phyloP scores from a whole-genome alignment of 2,113 vertebrate species.

The Electrona antarctica region DNA sequence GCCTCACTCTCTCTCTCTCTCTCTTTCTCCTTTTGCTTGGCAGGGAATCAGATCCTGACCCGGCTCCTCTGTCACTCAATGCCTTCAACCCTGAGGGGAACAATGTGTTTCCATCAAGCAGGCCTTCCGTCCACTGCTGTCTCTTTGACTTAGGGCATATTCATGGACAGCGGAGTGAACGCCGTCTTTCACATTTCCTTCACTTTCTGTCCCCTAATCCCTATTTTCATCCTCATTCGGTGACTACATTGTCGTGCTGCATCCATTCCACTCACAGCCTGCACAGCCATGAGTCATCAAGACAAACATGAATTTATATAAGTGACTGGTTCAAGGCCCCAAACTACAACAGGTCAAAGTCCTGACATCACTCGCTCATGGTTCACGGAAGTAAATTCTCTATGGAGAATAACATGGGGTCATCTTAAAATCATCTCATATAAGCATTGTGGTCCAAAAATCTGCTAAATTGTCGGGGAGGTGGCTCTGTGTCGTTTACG shows the following conservation, averaged over 20 bases:
- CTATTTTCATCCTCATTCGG: slow-evolving; percentile 54
- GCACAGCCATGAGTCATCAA: slow-evolving; percentile 29
- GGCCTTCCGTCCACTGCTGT: slow-evolving; percentile 44
- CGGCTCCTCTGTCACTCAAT: slow-evolving; percentile 61
- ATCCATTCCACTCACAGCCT: slow-evolving; percentile 2
- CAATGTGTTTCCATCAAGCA: slow-evolving; percentile 51
- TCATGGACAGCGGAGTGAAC: slow-evolving; percentile 60
- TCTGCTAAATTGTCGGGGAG: no score
- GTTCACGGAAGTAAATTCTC: no score
- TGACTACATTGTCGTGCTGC: slow-evolving; percentile 65
- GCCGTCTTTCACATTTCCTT: slow-evolving; percentile 32
- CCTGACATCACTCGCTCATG: no score
- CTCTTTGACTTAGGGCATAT: slow-evolving; percentile 69
- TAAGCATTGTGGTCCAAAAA: no score
- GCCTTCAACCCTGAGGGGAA: slow-evolving; percentile 49
- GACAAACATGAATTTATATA: neutral
- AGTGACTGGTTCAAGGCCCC: slow-evolving; percentile 31
- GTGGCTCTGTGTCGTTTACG: no score
- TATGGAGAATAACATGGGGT: no score
- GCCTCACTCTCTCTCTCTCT: slow-evolving; percentile 27
- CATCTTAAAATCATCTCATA: no score
- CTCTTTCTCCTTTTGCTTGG: slow-evolving; percentile 46
- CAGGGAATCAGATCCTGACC: slow-evolving; percentile 49
- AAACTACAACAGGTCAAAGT: slow-evolving; percentile 40
- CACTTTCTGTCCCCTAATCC: slow-evolving; percentile 40